Conservation (phyloP, 2,888 invertebrate genomes). For the Cyclophora punctaria region DNA sequence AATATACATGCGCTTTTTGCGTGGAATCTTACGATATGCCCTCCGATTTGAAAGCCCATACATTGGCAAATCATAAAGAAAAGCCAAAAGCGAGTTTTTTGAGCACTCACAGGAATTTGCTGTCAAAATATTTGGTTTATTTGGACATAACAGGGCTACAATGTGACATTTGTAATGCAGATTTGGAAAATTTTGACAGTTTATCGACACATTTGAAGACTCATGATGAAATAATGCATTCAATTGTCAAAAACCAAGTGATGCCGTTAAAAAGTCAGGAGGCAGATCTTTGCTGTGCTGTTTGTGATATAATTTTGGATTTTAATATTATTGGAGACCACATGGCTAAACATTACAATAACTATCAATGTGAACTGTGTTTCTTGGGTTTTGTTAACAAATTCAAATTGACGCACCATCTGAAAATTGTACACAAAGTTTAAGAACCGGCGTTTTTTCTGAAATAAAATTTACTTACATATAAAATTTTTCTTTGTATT, state of each 20-base stretch:
- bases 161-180: conserved; percentile 37
- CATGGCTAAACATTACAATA: conserved; percentile 52
- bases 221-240: conserved; percentile 40
- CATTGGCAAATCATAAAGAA: conserved; percentile 29
- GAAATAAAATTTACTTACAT: too few species aligned
- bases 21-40: conserved; percentile 40
- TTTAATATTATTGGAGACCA: conserved; percentile 46
- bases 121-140: conserved; percentile 44
- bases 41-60: conserved; percentile 40
- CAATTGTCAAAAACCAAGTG: conserved; percentile 49
- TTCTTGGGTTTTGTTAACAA: conserved; percentile 37
- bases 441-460: too few species aligned
- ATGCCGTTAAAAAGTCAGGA: conserved; percentile 35
- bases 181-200: conserved; percentile 31
- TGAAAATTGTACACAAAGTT: conserved; percentile 33
- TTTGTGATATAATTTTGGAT: conserved; percentile 28
- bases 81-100: conserved; percentile 32
- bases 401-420: conserved; percentile 39
- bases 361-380: conserved; percentile 53
- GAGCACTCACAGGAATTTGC: conserved; percentile 25
- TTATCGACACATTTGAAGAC: conserved; percentile 43
- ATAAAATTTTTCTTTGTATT: too few species aligned
- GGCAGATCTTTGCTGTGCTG: conserved; percentile 27
- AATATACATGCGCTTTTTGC: conserved; percentile 52
- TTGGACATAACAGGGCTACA: conserved; percentile 44